Evolutionary conservation across 1,140 invertebrate species (phyloP).

Genomic region (Trichonephila inaurata): DNA sequence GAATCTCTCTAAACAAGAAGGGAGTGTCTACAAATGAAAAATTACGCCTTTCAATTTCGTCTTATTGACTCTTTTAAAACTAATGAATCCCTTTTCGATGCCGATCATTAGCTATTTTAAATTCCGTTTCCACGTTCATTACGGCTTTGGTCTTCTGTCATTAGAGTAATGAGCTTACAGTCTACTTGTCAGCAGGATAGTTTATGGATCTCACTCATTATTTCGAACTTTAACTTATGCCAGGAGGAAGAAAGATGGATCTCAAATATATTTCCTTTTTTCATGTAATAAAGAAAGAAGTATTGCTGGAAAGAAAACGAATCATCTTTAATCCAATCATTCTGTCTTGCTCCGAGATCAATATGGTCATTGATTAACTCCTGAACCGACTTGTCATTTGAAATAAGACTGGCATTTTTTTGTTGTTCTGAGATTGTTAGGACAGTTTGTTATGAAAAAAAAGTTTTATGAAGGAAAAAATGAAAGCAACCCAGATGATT

Average conservation of each 20-base stretch:
- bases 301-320: neutral
- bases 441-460: neutral
- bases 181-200: constrained; percentile 22
- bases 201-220: constrained; percentile 24
- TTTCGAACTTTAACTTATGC: neutral
- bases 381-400: neutral
- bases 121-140: constrained; percentile 29
- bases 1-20: neutral
- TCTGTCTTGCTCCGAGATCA: neutral
- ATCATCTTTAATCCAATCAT: neutral
- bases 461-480: neutral
- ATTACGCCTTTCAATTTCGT: neutral
- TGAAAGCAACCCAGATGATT: neutral
- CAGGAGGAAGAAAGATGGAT: neutral
- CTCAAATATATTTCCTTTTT: neutral
- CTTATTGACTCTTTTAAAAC: neutral
- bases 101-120: constrained; percentile 42
- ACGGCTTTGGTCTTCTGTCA: neutral
- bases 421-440: too few relatives aligned
- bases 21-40: constrained; percentile 8
- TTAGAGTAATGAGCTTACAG: constrained; percentile 44
- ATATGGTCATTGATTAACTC: constrained; percentile 1
- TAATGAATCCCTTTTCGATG: constrained; percentile 5
- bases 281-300: neutral
- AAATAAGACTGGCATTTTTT: neutral